Conservation (phyloP, 2,888 invertebrate species). For the Lycophotia porphyrea region DNA sequence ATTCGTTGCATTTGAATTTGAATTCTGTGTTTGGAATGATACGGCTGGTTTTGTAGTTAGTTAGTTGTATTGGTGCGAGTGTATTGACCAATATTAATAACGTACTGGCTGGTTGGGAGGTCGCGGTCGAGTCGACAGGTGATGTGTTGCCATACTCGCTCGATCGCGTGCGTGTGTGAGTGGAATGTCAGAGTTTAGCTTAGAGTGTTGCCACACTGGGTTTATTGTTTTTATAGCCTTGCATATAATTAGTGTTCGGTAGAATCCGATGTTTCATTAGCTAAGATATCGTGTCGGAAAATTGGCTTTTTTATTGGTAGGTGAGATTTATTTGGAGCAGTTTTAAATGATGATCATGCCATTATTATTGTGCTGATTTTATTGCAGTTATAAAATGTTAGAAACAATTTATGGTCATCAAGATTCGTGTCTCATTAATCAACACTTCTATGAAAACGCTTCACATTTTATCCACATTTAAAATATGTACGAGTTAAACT, state of each 20-base stretch:
- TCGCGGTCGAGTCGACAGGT: conserved; percentile 87
- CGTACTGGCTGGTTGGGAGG: conserved; percentile 83
- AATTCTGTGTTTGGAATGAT: conserved; percentile 62
- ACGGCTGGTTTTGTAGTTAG: conserved; percentile 69
- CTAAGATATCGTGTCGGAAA: conserved; percentile 27
- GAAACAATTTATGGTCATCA: neutral
- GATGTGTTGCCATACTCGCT: conserved; percentile 80
- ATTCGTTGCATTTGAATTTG: conserved; percentile 66
- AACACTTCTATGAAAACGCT: neutral
- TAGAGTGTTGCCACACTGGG: conserved; percentile 63
- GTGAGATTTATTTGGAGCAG: conserved; percentile 41
- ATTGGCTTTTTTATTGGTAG: conserved; percentile 36
- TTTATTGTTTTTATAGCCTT: conserved; percentile 64
- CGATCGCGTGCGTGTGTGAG: conserved; percentile 79
- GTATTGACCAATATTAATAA: conserved; percentile 88
- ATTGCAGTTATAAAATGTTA: conserved; percentile 26
- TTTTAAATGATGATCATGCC: conserved; percentile 25
- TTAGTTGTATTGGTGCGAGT: conserved; percentile 72
- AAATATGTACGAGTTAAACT: neutral
- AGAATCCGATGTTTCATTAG: conserved; percentile 38
- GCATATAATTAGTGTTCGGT: conserved; percentile 57
- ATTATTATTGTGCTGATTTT: conserved; percentile 40
- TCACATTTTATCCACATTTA: neutral
- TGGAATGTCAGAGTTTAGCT: conserved; percentile 87
- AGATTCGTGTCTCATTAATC: neutral